Base-by-base conservation (phyloP, 2,797 vertebrate genomes). In the Enteromius afrohamiltoni region DNA sequence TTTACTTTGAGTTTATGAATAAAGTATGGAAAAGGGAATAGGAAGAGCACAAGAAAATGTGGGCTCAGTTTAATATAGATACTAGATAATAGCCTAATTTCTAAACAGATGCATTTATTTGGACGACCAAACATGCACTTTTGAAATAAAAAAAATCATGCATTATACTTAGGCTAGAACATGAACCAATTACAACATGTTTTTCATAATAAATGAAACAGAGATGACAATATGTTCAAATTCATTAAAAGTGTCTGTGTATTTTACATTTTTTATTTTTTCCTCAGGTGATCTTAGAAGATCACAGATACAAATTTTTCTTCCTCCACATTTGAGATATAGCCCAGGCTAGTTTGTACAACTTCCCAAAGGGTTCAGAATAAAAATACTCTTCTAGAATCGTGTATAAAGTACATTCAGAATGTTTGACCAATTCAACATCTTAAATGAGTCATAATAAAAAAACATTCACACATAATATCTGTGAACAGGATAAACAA, bases 391-490 rank as follows among this genome's bases (percentile, higher is more conserved):
- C 45, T 1, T 3, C 17, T 47, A 34, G 31, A 75, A 40, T 76
- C 40, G 55, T 64, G 75, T 78, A 78, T 78, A 70, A 83, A 83
- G 75, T 71, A 83, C 82, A 78, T 78, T 78, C 65, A 78, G 67
- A 71, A 78, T 62, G 67, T 64, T 58, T 78, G 65, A 78, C 67
- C n/a, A 70, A 76, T 80, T 79, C 7, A 79, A 68, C 77, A 79
- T 69, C 49, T 55, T 40, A 73, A 73, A 49, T 67, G 71, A 68
- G 65, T 42, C 34, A 64, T 53, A 65, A 85, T 53, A 74, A 58
- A 69, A 60, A 58, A 60, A 77, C 51, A 82, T 82, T 42, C 53
- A 60, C 62, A 70, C 45, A 65, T 49, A 77, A 4, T 37, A 80
- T 49, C 23, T 29, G 55, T 75, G 69, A 53, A 80, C 26, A 58